phyloP scores from a whole-genome alignment of 92 coral and sea anemone species.

The Montipora capitata region DNA sequence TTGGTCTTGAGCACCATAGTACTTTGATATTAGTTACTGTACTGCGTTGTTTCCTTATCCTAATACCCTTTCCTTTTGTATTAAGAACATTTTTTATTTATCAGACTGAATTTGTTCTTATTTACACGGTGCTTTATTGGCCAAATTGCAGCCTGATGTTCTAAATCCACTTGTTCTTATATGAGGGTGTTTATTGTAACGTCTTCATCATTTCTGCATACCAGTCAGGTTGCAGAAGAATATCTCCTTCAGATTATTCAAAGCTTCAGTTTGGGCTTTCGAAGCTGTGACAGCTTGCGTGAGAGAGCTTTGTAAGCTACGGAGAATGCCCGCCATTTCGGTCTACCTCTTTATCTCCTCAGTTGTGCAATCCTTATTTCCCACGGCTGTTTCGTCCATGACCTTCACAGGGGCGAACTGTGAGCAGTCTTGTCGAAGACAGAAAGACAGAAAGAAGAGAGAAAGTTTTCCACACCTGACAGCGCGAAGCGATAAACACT shows the following conservation, averaged over 20 bases:
- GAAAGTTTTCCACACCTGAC: background rate
- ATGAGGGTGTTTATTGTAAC: too few species aligned
- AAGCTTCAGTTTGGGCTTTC: conserved; percentile 44
- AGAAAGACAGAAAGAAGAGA: background rate
- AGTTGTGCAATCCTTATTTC: background rate
- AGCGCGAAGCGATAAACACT: conserved; percentile 46
- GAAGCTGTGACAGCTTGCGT: conserved; percentile 38
- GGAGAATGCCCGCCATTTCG: conserved; percentile 47
- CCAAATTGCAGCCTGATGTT: too few species aligned
- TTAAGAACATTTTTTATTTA: too few species aligned
- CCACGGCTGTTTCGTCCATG: background rate
- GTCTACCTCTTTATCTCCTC: conserved; percentile 14
- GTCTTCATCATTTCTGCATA: too few species aligned
- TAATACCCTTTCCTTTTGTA: too few species aligned
- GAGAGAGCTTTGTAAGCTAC: conserved; percentile 26
- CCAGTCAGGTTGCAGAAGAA: too few species aligned
- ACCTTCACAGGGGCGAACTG: background rate
- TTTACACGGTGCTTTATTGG: too few species aligned
- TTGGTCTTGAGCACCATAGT: too few species aligned
- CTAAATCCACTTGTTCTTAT: too few species aligned
- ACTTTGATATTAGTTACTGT: too few species aligned
- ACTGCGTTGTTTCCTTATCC: too few species aligned
- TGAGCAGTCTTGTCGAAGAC: background rate
- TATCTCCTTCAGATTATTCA: background rate
- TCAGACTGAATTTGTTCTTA: too few species aligned